These are phyloP conservation scores for Chionoecetes opilio DNA, from an alignment of 1,140 invertebrate species.

Conservation along the genomic window DNA sequence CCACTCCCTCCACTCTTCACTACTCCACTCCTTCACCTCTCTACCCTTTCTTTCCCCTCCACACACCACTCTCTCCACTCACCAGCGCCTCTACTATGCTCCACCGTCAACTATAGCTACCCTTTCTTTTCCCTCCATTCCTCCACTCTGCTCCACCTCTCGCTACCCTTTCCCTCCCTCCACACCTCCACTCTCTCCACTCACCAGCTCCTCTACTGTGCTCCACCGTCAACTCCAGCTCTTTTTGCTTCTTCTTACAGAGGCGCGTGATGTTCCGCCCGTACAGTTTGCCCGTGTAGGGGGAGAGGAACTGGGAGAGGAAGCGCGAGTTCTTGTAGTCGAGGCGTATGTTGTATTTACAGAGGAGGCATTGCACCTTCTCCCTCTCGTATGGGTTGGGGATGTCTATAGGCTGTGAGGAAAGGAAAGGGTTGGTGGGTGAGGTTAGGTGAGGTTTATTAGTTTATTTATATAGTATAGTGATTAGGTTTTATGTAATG, in stretches of 20 bases:
- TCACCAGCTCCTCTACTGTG: conserved; percentile 88
- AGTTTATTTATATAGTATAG: too few relatives aligned
- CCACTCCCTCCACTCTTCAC: too few relatives aligned
- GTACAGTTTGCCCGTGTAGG: conserved; percentile 95
- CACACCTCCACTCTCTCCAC: background rate
- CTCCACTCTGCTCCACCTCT: too few relatives aligned
- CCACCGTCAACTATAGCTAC: too few relatives aligned
- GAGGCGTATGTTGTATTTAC: conserved; percentile 91
- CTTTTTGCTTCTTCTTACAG: conserved; percentile 90
- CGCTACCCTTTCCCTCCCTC: background rate
- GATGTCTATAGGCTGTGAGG: conserved; percentile 87
- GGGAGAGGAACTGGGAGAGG: conserved; percentile 97
- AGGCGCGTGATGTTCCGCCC: conserved; percentile 95
- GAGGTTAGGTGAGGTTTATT: background rate
- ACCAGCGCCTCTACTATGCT: too few relatives aligned
- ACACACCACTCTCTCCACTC: too few relatives aligned
- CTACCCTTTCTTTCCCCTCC: too few relatives aligned
- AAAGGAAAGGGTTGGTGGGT: background rate
- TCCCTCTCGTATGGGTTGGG: conserved; percentile 93
- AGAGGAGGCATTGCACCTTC: conserved; percentile 92
- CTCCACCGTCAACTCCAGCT: conserved; percentile 88
- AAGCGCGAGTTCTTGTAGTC: conserved; percentile 97
- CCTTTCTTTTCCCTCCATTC: too few relatives aligned
- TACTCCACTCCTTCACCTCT: too few relatives aligned
- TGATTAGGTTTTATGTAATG: too few relatives aligned